Evolutionary conservation across 2,797 vertebrate genomes (phyloP), one percentile per base, ranked within the genome.

Genomic region (Tapirus indicus): DNA sequence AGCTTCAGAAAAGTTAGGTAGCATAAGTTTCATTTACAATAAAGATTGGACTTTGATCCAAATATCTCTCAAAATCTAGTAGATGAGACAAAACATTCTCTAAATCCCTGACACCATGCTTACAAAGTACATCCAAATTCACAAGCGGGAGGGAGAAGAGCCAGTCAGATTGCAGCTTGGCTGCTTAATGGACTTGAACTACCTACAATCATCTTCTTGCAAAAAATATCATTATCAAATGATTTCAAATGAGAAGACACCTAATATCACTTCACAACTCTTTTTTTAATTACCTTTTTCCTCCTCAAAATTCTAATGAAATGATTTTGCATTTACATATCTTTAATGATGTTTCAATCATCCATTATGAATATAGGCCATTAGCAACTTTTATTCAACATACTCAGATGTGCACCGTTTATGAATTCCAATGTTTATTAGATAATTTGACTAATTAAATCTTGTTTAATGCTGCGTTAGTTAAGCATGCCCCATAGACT

Each of bases 371-470:
- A 82, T 84, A 96, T 38, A 95, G 1, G 41, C 89, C 97, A 96
- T 97, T 92, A 71, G 58, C 71, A 98, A 35, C n/a, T 92, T 97
- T 97, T 90, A 94, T 72, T 97, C 78, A 96, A 32, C 47, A 94
- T 0, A 4, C 14, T 97, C n/a, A 75, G 47, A 62, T 44, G 47
- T 95, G 7, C 54, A 91, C 84, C 96, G 52, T 96, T 96, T 91
- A 62, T 95, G 98, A 97, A 98, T 97, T 88, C 64, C 38, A 2
- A 86, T 0, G 9, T 97, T 98, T 98, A 97, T 74, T 97, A 23
- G 62, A 62, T 96, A 98, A 97, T 90, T 52, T 98, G 86, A 64
- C 60, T 97, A 77, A 66, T 54, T 91, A 97, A 97, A 97, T 97
- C 87, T 94, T n/a, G 83, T 97, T 98, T 93, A 97, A 82, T 85